phyloP scores from a whole-genome alignment of 1,140 invertebrate genomes.

The Phenacoccus solenopsis region DNA sequence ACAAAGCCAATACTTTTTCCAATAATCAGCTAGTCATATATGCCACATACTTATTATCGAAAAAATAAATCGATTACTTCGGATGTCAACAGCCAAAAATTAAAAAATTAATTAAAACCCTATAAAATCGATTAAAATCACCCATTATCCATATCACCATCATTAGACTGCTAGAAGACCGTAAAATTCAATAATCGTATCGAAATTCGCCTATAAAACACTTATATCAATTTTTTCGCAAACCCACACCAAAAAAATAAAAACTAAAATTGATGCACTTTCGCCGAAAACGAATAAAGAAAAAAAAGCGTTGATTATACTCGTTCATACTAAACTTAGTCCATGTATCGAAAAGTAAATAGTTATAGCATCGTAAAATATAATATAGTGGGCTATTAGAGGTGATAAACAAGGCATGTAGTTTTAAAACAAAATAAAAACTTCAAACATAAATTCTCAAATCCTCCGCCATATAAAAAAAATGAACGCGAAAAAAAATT shows the following conservation, averaged over 20 bases:
- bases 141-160: too few relatives aligned
- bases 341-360: neutral
- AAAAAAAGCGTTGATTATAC: neutral
- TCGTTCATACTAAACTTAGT: neutral
- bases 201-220: too few relatives aligned
- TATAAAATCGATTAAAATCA: too few relatives aligned
- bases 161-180: too few relatives aligned
- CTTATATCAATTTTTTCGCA: neutral
- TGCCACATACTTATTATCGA: too few relatives aligned
- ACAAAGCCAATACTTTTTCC: too few relatives aligned
- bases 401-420: conserved; percentile 10
- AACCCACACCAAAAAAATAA: neutral
- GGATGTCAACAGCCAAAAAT: too few relatives aligned
- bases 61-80: too few relatives aligned
- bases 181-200: too few relatives aligned
- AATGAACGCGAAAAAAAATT: neutral
- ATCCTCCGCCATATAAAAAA: neutral
- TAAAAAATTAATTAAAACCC: too few relatives aligned
- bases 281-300: neutral
- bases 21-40: too few relatives aligned
- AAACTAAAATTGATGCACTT: neutral
- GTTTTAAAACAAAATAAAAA: conserved; percentile 12
- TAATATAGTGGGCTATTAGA: conserved; percentile 13
- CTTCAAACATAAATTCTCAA: neutral
- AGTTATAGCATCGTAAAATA: conserved; percentile 4